phyloP scores from a whole-genome alignment of 2,888 invertebrate genomes.

The Drosophila vallismaia region DNA sequence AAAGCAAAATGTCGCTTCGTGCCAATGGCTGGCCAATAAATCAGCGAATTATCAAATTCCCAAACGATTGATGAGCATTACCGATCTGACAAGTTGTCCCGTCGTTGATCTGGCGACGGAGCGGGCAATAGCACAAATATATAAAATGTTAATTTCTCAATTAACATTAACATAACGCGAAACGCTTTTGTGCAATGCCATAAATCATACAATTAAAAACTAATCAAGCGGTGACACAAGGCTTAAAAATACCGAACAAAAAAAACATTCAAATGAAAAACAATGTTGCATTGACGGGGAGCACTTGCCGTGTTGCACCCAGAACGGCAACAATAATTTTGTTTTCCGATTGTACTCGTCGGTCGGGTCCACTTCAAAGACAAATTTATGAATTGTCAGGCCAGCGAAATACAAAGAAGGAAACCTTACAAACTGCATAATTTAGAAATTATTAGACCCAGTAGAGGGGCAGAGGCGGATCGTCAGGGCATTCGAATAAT shows the following conservation, averaged over 20 bases:
- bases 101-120: constrained; percentile 24
- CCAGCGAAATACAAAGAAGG: constrained; percentile 47
- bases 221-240: constrained; percentile 78
- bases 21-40: constrained; percentile 65
- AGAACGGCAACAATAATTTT: constrained; percentile 47
- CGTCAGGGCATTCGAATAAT: neutral
- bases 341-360: constrained; percentile 50
- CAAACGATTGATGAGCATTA: constrained; percentile 69
- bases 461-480: constrained; percentile 52
- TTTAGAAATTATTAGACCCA: constrained; percentile 72
- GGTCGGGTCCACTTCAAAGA: constrained; percentile 75
- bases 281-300: constrained; percentile 32
- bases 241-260: constrained; percentile 46
- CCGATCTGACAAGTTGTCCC: constrained; percentile 39
- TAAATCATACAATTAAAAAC: constrained; percentile 79
- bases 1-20: constrained; percentile 76
- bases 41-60: constrained; percentile 70
- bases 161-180: constrained; percentile 70
- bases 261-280: neutral
- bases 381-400: constrained; percentile 76
- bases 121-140: constrained; percentile 11
- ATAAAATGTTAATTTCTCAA: constrained; percentile 71
- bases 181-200: constrained; percentile 69
- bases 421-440: constrained; percentile 63
- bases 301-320: constrained; percentile 61